Evolutionary conservation across 1,140 invertebrate species (phyloP), one percentile per base, ranked within the genome.

Genomic region (Coelopa frigida): DNA sequence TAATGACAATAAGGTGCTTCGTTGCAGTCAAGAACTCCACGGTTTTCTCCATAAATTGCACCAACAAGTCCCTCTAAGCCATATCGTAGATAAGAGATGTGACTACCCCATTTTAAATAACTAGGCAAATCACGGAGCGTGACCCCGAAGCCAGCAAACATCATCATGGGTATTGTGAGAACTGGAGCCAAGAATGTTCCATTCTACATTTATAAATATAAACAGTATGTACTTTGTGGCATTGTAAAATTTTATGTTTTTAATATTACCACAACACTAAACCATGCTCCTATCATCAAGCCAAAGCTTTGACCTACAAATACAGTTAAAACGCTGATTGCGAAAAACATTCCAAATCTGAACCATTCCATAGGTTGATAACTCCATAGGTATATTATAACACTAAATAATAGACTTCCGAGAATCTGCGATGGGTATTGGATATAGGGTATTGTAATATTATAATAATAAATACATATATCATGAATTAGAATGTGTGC

Each of bases 261-360:
- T 36, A 38, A 21, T 49, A 82, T 80, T 63, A 87, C 86, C 49
- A 86, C 81, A 53, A 89, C 83, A 58, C 82, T 77, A 47, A 87
- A 91, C 44, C 83, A 80, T 6, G 89, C 85, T 17, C 91, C 91
- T 53, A 95, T 83, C 68, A 90, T 82, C 0, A 94, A 74, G 1
- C 90, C 92, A 48, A 92, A 79, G 54, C 88, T 89, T 72, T 94
- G 90, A 5, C 88, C 87, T 2, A 94, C 87, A 27, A 94, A 83
- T n/a, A 87, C 81, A 0, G 86, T 82, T 46, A 90, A 75, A 15
- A 90, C 65, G 42, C 85, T 85, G 17, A 91, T 84, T 0, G 77
- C 69, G 49, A 89, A 79, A 69, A 94, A 94, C 80, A 93, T 88
- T 10, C 68, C 62, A 61, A 94, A 92, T 26, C 91, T 75, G 7